Percentiles rank a stretch among this genome's conserved stretches.
These are phyloP conservation scores for Oligia strigilis DNA, from an alignment of 2,888 invertebrate species.

Conservation along the genomic window DNA sequence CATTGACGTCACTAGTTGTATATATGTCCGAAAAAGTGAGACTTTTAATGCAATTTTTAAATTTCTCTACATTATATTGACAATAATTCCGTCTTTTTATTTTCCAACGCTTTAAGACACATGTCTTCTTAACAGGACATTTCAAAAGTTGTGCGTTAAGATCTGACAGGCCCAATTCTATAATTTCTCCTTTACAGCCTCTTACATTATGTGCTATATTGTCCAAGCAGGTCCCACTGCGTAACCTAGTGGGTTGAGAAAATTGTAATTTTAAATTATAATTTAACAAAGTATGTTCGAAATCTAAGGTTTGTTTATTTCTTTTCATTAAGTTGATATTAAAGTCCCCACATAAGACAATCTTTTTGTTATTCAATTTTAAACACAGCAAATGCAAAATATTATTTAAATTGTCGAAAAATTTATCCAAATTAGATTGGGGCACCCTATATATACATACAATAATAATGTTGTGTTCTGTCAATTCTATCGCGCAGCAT, in stretches of 20 bases:
- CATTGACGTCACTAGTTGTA: too few relatives aligned
- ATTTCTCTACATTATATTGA: neutral
- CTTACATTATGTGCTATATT: neutral
- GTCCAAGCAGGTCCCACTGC: neutral
- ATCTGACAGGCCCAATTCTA: neutral
- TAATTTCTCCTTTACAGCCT: neutral
- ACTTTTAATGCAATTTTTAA: neutral
- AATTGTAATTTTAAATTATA: conserved; percentile 7
- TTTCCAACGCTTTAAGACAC: neutral
- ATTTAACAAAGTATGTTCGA: neutral
- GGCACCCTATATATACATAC: too few relatives aligned
- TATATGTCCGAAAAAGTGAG: too few relatives aligned
- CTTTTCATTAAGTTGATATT: conserved; percentile 3
- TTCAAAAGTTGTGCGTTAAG: neutral
- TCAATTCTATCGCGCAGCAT: too few relatives aligned
- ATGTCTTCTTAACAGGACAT: neutral
- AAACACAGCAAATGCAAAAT: too few relatives aligned
- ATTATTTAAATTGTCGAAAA: too few relatives aligned
- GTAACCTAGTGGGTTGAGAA: neutral
- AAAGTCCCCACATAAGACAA: neutral
- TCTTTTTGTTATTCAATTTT: too few relatives aligned
- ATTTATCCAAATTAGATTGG: too few relatives aligned
- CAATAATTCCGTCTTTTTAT: conserved; percentile 1
- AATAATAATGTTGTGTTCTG: too few relatives aligned
- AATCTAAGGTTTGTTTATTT: conserved; percentile 1